These are phyloP conservation scores for Notamacropus eugenii DNA, from an alignment of 2,797 vertebrate species.

Conservation along the genomic window DNA sequence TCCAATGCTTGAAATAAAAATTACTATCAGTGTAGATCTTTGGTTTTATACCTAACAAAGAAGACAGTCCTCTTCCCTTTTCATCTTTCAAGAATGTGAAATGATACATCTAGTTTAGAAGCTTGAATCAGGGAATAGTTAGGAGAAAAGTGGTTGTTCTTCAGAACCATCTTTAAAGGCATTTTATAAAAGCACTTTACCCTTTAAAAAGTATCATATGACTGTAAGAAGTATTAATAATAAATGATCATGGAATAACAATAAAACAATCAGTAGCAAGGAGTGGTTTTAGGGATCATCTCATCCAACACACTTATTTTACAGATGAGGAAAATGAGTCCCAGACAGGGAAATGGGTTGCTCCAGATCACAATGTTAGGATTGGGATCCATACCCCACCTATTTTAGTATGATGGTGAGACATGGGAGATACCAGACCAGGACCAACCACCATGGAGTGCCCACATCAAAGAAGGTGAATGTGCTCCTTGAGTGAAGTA, in stretches of 20 bases:
- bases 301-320: neutral
- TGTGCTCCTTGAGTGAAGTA: neutral
- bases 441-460: neutral
- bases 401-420: neutral
- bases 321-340: neutral
- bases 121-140: neutral
- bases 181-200: neutral
- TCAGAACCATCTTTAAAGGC: neutral
- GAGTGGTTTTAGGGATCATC: neutral
- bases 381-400: neutral
- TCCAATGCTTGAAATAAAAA: slow-evolving; percentile 67
- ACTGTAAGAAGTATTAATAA: neutral
- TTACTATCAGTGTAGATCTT: neutral
- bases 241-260: neutral
- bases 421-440: neutral
- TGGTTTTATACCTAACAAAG: slow-evolving; percentile 67
- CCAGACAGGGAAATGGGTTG: neutral
- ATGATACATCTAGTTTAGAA: rapidly evolving
- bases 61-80: slow-evolving; percentile 41
- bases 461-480: neutral
- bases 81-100: neutral
- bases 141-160: too few species aligned
- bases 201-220: neutral
- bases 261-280: neutral
- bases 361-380: neutral